Base-by-base conservation (phyloP, 92 coral and sea anemone species). In the Nematostella vectensis region DNA sequence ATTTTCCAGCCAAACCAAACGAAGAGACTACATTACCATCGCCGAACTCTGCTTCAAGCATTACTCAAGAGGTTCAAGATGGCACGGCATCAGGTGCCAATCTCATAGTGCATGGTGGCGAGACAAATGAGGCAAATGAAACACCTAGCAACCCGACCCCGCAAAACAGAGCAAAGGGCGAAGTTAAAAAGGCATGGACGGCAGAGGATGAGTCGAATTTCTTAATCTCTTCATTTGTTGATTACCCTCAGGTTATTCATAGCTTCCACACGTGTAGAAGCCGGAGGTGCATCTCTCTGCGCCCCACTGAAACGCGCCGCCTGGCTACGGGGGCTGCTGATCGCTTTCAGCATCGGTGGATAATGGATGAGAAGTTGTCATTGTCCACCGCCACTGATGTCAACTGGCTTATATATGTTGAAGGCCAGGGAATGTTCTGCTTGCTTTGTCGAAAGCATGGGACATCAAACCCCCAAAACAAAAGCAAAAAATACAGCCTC, bases 381-480 rank as follows among this genome's bases (percentile, higher is more conserved):
- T 39, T 13, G 20, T 57, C 30, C 24, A 6, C 22, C 20, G 27
- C 22, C 11, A 57, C 63, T 57, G 63, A 37, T 19, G 22, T 22
- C 18, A 11, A 8, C 25, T 57, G 63, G 63, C 50, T 57, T 37
- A 17, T 75, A 43, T 68, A 75, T 30, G 69, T 54, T 39, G 76
- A 76, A 49, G 76, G 70, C 30, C 47, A 25, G 50, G 83, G 75
- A 27, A 76, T 76, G 82, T 57, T 67, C 56, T 75, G 81, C 59
- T 15, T 59, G 3, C 55, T 74, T 2, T 66, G 75, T 39, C 36
- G 74, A 27, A 74, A 66, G 48, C 81, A 74, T 55, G 36, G 38
- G 23, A 18, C 40, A 4, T 25, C 27, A 17, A 58, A 67, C 48
- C 27, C 33, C 9, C 31, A 75, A 53, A 75, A 75, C 39, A 75